Base-by-base conservation (phyloP, 2,888 invertebrate species). In the Meiosimyza platycephala region DNA sequence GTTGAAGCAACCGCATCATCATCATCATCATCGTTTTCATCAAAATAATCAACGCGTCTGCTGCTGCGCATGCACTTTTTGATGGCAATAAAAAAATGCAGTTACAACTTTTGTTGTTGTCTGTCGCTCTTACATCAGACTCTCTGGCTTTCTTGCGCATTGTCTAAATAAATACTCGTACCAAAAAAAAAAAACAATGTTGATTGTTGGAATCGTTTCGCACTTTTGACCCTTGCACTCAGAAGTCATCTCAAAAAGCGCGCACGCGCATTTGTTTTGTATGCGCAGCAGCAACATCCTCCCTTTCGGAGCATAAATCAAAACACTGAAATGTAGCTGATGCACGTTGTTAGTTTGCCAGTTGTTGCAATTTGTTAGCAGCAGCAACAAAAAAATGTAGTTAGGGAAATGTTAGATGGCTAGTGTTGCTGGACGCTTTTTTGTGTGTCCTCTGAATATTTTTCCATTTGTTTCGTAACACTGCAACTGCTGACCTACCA, bases 131-230 rank as follows among this genome's bases (percentile, higher is more conserved):
- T 63, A 51, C 60, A 55, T 62, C 40, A 69, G 64, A n/a, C 50
- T 28, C 50, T 28, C 22, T 22, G 22, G 57, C 18, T 18, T 28
- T 13, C 16, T 11, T 64, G 64, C 18, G 13, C 77, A 82, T 84
- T 28, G 50, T n/a, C 62, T 12, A 33, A 62, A 40, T 6, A n/a
- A 40, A 62, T 47, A 62, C 47, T 22, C 22, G 22, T 22, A 22
- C 22, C 2, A 22, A n/a, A 62, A 62, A 6, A 12, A 40, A n/a
- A 16, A 62, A 40, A 50, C n/a, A 51, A 76, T 77, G 74, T n/a
- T 22, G 22, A 54, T 52, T 9, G 55, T 55, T 62, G 69, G 60
- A 72, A 69, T 51, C 52, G 28, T 54, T 65, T 54, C 54, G 57
- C 18, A 67, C 63, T 68, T 68, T 67, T 71, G 72, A 72, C 75